phyloP scores from a whole-genome alignment of 2,113 vertebrate genomes.

The Crotalus tigris region DNA sequence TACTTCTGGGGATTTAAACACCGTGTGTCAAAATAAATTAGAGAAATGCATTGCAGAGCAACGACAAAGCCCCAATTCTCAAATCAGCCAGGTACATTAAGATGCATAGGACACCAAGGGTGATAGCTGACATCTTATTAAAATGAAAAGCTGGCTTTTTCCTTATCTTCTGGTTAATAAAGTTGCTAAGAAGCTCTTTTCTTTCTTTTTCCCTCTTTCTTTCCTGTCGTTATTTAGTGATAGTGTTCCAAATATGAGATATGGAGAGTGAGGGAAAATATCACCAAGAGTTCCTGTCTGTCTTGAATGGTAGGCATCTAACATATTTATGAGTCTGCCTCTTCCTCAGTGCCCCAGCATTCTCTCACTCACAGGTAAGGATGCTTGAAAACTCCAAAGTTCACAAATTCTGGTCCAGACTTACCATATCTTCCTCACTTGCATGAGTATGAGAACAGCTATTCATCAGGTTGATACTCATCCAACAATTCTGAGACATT shows the following conservation, averaged over 20 bases:
- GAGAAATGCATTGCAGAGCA: conserved; percentile 65
- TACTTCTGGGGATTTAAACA: conserved; percentile 73
- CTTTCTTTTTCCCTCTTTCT: not conserved
- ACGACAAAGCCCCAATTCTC: conserved; percentile 66
- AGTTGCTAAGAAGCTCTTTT: conserved; percentile 47
- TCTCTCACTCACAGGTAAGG: not conserved
- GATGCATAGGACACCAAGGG: conserved; percentile 54
- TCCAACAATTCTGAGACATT: not conserved
- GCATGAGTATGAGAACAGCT: not conserved
- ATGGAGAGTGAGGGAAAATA: not conserved
- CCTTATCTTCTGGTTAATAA: conserved; percentile 70
- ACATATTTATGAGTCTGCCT: not conserved
- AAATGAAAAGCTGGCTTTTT: conserved; percentile 75
- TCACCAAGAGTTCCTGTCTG: not conserved
- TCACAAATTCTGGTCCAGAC: not conserved
- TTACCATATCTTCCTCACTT: not conserved
- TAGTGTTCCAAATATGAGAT: conserved; percentile 18
- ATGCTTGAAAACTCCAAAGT: not conserved
- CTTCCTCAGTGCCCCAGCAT: not conserved
- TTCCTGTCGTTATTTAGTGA: conserved; percentile 32
- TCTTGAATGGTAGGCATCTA: not conserved
- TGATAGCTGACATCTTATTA: conserved; percentile 67
- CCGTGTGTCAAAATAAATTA: conserved; percentile 76
- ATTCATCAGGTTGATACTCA: not conserved
- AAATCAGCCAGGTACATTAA: conserved; percentile 64